A percentile compares a stretch with the other conserved stretches of the same genome.
These are phyloP conservation scores for Drosophila merina DNA, from an alignment of 2,888 invertebrate species.

Conservation along the genomic window DNA sequence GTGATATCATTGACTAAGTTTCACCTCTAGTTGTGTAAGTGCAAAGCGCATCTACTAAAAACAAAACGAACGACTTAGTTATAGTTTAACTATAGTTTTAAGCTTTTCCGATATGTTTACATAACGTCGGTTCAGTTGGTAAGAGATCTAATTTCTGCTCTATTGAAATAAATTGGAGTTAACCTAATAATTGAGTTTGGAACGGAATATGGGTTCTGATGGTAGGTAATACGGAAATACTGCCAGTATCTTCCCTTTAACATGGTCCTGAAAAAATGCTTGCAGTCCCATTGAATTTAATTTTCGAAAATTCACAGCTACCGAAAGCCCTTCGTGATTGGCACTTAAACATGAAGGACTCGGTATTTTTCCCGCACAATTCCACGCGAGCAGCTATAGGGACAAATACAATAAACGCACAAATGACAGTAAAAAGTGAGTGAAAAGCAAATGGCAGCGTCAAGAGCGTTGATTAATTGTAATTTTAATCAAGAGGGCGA, in stretches of 20 bases:
- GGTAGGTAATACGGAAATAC: neutral
- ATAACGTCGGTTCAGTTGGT: neutral
- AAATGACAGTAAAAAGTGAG: conserved; percentile 37
- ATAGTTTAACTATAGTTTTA: conserved; percentile 30
- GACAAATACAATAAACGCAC: conserved; percentile 28
- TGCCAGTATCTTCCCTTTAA: neutral
- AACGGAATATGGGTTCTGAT: neutral
- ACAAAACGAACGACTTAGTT: conserved; percentile 19
- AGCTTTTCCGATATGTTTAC: conserved; percentile 4
- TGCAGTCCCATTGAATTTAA: neutral
- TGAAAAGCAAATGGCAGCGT: conserved; percentile 35
- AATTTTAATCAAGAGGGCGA: conserved; percentile 52
- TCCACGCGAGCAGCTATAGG: neutral
- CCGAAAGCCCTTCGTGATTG: conserved; percentile 34
- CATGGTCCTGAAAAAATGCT: neutral
- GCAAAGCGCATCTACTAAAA: conserved; percentile 38
- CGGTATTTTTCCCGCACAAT: conserved; percentile 13
- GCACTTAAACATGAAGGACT: conserved; percentile 29
- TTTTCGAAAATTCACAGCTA: conserved; percentile 2
- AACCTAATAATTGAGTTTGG: neutral
- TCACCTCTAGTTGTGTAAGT: conserved; percentile 55
- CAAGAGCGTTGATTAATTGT: conserved; percentile 67
- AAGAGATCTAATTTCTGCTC: conserved; percentile 25
- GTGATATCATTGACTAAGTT: conserved; percentile 73
- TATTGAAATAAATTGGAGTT: conserved; percentile 21